These are phyloP conservation scores for Microcebus jonahi DNA, from an alignment of 2,113 vertebrate genomes.

Conservation along the genomic window DNA sequence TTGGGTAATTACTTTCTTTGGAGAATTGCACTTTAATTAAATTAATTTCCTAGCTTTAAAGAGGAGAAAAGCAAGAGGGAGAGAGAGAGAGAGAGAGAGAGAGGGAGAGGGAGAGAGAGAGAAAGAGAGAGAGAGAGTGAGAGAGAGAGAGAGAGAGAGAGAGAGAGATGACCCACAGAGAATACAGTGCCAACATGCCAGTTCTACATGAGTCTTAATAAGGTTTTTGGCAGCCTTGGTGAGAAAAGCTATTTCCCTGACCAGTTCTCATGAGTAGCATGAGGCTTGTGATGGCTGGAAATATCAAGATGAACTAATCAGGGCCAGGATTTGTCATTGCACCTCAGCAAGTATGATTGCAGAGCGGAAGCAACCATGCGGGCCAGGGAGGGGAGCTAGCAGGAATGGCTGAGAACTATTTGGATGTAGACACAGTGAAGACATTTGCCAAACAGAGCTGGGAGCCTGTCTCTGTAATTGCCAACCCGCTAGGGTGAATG, in stretches of 20 bases:
- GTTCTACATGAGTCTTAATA: constrained; percentile 38
- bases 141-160: neutral
- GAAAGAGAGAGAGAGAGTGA: too few relatives aligned
- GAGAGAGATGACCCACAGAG: neutral
- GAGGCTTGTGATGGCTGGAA: constrained; percentile 7
- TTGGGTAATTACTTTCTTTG: constrained; percentile 47
- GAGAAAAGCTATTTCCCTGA: constrained; percentile 57
- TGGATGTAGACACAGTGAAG: neutral
- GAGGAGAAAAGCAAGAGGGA: neutral
- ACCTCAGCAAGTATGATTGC: neutral
- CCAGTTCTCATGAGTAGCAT: neutral
- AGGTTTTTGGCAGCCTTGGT: constrained; percentile 49
- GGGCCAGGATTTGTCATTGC: neutral
- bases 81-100: too few relatives aligned
- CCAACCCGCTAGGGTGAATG: neutral
- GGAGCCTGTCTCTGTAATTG: neutral
- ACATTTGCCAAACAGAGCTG: constrained; percentile 39
- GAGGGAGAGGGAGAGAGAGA: neutral
- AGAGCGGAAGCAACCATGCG: neutral
- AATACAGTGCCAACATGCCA: neutral
- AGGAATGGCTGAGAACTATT: neutral
- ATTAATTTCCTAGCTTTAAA: constrained; percentile 53
- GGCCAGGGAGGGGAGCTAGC: neutral
- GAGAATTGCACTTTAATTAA: constrained; percentile 51
- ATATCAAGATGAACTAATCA: constrained; percentile 35